Evolutionary conservation across 2,888 invertebrate genomes (phyloP).

Genomic region (Eurois occulta): DNA sequence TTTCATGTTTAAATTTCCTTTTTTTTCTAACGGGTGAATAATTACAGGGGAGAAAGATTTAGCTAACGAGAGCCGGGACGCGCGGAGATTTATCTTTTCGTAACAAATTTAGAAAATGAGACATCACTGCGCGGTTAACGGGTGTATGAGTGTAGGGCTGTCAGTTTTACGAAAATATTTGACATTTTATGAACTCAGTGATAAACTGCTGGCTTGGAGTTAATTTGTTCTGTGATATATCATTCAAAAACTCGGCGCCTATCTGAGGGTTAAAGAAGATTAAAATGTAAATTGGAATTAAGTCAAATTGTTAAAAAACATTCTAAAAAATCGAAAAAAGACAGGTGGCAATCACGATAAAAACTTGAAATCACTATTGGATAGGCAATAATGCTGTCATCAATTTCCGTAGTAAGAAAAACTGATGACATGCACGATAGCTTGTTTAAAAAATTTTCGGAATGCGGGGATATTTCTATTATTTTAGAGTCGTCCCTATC

Average conservation of each 20-base stretch:
- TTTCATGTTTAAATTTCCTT: constrained; percentile 83
- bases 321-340: neutral
- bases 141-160: constrained; percentile 67
- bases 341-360: neutral
- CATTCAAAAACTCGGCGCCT: constrained; percentile 31
- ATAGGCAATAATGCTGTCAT: constrained; percentile 10
- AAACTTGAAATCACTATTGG: constrained; percentile 4
- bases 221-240: constrained; percentile 56
- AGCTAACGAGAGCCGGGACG: constrained; percentile 87
- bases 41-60: constrained; percentile 87
- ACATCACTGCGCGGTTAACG: constrained; percentile 82
- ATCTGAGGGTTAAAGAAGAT: constrained; percentile 8
- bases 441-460: constrained; percentile 17
- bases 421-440: constrained; percentile 5
- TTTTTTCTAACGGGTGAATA: constrained; percentile 82
- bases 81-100: constrained; percentile 88
- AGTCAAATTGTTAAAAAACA: constrained; percentile 2
- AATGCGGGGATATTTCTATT: constrained; percentile 2
- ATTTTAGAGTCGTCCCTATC: constrained; percentile 54
- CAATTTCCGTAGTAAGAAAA: constrained; percentile 13
- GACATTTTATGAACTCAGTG: constrained; percentile 48
- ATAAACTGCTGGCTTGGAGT: constrained; percentile 38
- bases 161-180: constrained; percentile 53
- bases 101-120: constrained; percentile 90
- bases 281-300: neutral